phyloP scores from a whole-genome alignment of 2,888 invertebrate genomes.

The Perizoma affinitatum region DNA sequence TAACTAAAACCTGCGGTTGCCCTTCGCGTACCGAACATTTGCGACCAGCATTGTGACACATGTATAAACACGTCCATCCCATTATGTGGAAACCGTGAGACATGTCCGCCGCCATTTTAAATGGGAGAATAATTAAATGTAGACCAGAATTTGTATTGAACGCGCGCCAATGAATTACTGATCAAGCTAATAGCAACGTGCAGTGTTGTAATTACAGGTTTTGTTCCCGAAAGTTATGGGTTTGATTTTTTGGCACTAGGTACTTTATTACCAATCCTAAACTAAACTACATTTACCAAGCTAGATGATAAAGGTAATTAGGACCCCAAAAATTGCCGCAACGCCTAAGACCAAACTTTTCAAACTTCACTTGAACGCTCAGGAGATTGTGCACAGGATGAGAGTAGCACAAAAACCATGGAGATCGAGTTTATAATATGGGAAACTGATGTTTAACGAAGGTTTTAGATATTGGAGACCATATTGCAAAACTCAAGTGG shows the following conservation, averaged over 20 bases:
- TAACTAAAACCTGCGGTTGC: conserved; percentile 55
- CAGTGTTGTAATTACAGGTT: conserved; percentile 16
- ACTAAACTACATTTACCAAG: too few relatives aligned
- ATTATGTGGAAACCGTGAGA: conserved; percentile 31
- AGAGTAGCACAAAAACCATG: too few relatives aligned
- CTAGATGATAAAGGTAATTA: too few relatives aligned
- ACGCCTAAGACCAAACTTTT: too few relatives aligned
- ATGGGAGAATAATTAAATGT: conserved; percentile 27
- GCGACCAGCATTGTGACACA: conserved; percentile 43
- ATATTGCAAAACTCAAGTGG: too few relatives aligned
- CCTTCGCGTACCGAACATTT: conserved; percentile 37
- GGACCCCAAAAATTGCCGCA: too few relatives aligned
- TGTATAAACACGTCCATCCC: conserved; percentile 46
- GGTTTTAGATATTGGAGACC: too few relatives aligned
- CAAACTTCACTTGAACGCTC: too few relatives aligned
- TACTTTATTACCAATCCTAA: too few relatives aligned
- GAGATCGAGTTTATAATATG: too few relatives aligned
- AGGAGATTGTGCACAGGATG: too few relatives aligned
- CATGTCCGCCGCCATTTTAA: conserved; percentile 21
- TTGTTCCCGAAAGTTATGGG: conserved; percentile 2
- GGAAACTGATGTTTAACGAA: too few relatives aligned
- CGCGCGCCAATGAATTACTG: conserved; percentile 19
- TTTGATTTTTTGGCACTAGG: conserved; percentile 2
- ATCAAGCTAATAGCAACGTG: conserved; percentile 7
- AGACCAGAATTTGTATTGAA: conserved; percentile 21